phyloP scores from a whole-genome alignment of 2,888 invertebrate species.

The Apamea sordens region DNA sequence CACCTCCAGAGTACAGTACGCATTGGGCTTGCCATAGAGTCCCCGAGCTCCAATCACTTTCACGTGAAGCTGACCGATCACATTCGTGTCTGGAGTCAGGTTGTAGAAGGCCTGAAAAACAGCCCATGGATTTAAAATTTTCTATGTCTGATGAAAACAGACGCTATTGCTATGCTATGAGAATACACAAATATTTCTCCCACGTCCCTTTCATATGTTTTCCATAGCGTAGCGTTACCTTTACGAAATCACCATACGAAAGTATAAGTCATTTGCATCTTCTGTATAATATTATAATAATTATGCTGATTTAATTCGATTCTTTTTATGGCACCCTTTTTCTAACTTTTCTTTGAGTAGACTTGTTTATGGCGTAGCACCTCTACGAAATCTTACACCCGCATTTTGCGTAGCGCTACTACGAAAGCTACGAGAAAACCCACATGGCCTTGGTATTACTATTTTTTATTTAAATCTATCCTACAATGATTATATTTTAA shows the following conservation, averaged over 20 bases:
- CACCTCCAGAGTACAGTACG: slow-evolving; percentile 83
- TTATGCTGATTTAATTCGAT: background rate
- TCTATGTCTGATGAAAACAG: background rate
- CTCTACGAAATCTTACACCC: slow-evolving; percentile 10
- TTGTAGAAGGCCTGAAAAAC: slow-evolving; percentile 72
- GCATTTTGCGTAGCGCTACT: slow-evolving; percentile 16
- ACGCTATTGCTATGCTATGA: too few species aligned
- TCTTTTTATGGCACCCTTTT: background rate
- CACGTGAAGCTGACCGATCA: slow-evolving; percentile 82
- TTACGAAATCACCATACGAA: background rate
- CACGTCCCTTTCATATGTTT: background rate
- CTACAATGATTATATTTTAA: background rate
- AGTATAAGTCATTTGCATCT: background rate
- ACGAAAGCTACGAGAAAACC: slow-evolving; percentile 2
- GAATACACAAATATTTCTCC: background rate
- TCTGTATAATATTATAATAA: background rate
- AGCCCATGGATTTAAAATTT: background rate
- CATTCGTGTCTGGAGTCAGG: slow-evolving; percentile 72
- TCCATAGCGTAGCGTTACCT: background rate
- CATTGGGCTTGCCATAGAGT: slow-evolving; percentile 76
- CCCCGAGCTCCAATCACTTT: slow-evolving; percentile 82
- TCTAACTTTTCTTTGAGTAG: background rate
- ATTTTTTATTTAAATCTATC: background rate
- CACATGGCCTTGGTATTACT: background rate
- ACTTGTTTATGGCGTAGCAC: slow-evolving; percentile 3